Evolutionary conservation across 2,888 invertebrate genomes (phyloP).

Genomic region (Hybos culiciformis): DNA sequence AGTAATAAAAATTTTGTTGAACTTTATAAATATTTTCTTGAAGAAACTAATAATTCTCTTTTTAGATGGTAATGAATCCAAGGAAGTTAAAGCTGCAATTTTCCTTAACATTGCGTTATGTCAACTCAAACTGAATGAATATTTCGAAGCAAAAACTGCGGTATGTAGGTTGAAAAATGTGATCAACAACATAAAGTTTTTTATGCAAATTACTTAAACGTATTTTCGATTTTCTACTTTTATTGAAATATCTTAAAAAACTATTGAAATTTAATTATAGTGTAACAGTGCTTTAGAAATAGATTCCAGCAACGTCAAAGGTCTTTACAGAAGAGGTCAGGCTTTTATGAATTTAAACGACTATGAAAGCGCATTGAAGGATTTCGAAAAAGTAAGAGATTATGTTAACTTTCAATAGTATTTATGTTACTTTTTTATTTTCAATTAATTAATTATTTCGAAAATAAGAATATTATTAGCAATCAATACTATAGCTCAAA

Average conservation of each 20-base stretch:
- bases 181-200: too few relatives aligned
- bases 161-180: too few relatives aligned
- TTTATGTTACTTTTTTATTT: not conserved
- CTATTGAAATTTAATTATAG: constrained; percentile 14
- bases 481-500: too few relatives aligned
- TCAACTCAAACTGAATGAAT: constrained; percentile 52
- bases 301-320: constrained; percentile 72
- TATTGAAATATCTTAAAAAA: not conserved
- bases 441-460: not conserved
- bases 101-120: constrained; percentile 73
- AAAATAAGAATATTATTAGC: too few relatives aligned
- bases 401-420: not conserved
- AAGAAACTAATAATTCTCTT: too few relatives aligned
- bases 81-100: constrained; percentile 50
- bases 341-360: constrained; percentile 64
- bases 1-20: not conserved
- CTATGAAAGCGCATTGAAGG: constrained; percentile 56
- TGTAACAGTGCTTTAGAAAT: constrained; percentile 61
- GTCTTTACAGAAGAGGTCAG: constrained; percentile 74
- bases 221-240: not conserved
- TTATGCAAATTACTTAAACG: not conserved
- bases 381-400: constrained; percentile 48
- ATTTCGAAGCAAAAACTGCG: constrained; percentile 53
- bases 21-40: not conserved
- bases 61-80: constrained; percentile 36